Conservation (phyloP, 1,140 invertebrate species). For the Caenorhabditis remanei region DNA sequence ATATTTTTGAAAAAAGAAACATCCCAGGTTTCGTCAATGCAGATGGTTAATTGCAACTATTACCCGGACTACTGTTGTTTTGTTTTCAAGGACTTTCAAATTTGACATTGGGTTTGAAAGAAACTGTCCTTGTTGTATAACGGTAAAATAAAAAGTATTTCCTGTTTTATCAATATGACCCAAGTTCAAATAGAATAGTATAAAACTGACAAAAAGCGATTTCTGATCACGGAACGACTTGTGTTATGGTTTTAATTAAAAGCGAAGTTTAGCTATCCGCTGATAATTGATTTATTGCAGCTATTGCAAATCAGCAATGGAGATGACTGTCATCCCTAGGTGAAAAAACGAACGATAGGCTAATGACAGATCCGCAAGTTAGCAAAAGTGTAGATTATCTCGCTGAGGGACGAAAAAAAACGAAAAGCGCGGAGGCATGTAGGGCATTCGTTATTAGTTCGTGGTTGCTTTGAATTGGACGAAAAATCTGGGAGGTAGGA, state of each 20-base stretch:
- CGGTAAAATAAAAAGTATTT: background rate
- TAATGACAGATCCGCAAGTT: conserved; percentile 5
- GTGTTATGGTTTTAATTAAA: background rate
- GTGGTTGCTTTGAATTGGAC: conserved; percentile 44
- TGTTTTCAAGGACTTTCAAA: background rate
- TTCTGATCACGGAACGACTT: conserved; percentile 1
- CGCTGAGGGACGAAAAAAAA: background rate
- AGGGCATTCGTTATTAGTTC: conserved; percentile 50
- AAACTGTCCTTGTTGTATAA: background rate
- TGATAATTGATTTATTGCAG: background rate
- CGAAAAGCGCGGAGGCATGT: conserved; percentile 46
- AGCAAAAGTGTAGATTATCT: conserved; percentile 44
- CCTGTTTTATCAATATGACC: background rate
- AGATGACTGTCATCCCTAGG: background rate
- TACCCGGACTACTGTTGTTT: background rate
- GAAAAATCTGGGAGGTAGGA: conserved; percentile 9
- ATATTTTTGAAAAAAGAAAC: background rate
- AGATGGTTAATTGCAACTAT: conserved; percentile 33
- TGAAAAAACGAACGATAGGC: background rate
- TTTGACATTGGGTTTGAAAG: background rate
- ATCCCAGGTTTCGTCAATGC: background rate
- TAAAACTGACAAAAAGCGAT: background rate
- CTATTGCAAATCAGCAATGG: background rate
- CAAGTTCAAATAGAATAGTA: background rate
- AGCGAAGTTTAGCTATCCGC: background rate